Base-by-base conservation (phyloP, 2,113 vertebrate genomes). In the Egretta garzetta region DNA sequence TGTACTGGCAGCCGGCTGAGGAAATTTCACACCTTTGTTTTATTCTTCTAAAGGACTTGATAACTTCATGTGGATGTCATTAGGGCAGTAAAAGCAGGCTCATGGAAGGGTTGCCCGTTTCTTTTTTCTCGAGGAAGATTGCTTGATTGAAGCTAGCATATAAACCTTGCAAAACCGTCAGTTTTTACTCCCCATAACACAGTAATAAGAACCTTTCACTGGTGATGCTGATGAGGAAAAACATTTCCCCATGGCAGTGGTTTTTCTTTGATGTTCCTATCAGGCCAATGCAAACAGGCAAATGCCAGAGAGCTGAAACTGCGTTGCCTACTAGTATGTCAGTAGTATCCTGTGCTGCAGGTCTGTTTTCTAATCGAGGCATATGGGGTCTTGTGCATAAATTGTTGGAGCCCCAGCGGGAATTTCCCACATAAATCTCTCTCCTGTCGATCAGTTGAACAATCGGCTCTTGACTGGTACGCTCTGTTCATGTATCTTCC, bases 151-250 rank as follows among this genome's bases (percentile, higher is more conserved):
- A 93, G 49, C 55, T 55, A 27, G 55, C n/a, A 52, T 13, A 41
- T 58, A 73, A 70, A 63, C 45, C 81, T 83, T 77, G 63, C 50
- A 71, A 72, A 88, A 59, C 13, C 53, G 63, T 81, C 41, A 41
- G 14, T 17, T 80, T 79, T 87, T 84, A 41, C 35, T 81, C 41
- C 74, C 67, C 30, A 8, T 35, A 53, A 70, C 30, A 14, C 50
- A 75, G 26, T 30, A 81, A 86, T 68, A 43, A 59, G 26, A 84
- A 21, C 32, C 24, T 62, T 87, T 86, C 75, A 45, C 43, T 76
- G 62, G 30, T 86, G 73, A 72, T 89, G 19, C 16, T 70, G 56
- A 70, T 87, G 58, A 92, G 59, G 80, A 43, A 89, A 73, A 93
- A 43, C 52, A 24, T 66, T 87, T 74, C 58, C 79, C 52, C 55